Evolutionary conservation across 2,888 invertebrate species (phyloP).

Genomic region (Odontocolon sp.): DNA sequence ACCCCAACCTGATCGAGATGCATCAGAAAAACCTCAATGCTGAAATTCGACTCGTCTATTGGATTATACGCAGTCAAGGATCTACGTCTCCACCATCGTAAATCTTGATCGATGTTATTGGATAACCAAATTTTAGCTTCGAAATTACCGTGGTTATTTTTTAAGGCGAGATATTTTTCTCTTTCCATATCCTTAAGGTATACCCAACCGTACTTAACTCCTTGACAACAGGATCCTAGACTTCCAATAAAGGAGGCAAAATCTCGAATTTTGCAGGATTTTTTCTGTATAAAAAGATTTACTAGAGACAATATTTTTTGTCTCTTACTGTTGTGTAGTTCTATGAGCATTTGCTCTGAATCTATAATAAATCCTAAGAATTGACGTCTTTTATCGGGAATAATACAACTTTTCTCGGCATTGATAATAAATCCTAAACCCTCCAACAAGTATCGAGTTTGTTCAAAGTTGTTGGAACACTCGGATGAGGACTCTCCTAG

Average conservation of each 20-base stretch:
- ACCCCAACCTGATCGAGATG: slow-evolving; percentile 37
- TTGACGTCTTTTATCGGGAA: slow-evolving; percentile 16
- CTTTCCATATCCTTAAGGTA: slow-evolving; percentile 30
- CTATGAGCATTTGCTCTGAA: slow-evolving; percentile 13
- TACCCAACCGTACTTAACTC: slow-evolving; percentile 24
- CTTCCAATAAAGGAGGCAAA: slow-evolving; percentile 29
- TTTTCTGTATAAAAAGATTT: neutral
- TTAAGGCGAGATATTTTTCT: slow-evolving; percentile 33
- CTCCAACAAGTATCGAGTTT: slow-evolving; percentile 6
- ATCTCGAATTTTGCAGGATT: slow-evolving; percentile 30
- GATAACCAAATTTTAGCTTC: slow-evolving; percentile 19
- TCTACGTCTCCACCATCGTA: slow-evolving; percentile 29
- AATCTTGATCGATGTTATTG: slow-evolving; percentile 11
- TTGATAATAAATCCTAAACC: slow-evolving; percentile 22
- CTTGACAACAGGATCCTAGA: slow-evolving; percentile 20
- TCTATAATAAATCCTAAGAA: slow-evolving; percentile 30
- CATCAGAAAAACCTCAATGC: slow-evolving; percentile 33
- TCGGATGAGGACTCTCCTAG: slow-evolving; percentile 10
- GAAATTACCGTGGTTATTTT: slow-evolving; percentile 12
- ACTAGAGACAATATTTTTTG: neutral
- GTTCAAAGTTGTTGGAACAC: neutral
- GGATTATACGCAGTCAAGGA: neutral
- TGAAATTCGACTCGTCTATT: neutral
- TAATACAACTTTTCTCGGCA: slow-evolving; percentile 23
- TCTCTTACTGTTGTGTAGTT: slow-evolving; percentile 2